Base-by-base conservation (phyloP, 2,113 vertebrate species). In the Hemichromis elongatus region DNA sequence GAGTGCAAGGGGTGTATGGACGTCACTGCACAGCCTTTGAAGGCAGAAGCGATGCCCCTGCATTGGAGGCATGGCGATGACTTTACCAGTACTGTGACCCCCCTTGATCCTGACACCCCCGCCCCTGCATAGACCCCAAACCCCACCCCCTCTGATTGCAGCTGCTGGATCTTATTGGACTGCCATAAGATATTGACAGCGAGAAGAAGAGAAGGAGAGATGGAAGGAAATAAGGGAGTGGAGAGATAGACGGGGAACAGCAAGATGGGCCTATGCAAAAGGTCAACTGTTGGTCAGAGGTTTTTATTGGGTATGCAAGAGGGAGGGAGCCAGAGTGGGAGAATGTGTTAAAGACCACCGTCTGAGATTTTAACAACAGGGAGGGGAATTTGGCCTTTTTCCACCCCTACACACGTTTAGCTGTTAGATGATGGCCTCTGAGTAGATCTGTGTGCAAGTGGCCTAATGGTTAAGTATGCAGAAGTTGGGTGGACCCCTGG, bases 261-360 rank as follows among this genome's bases (percentile, higher is more conserved):
- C 37, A 10, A 81, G 81, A 87, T 77, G 82, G 89, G 82, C 86
- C 80, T 53, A 53, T n/a, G 90, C 85, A 87, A 95, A 94, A 95
- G 96, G 96, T 96, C 96, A 96, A 90, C 94, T 89, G 95, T 93
- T 96, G 96, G 96, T 96, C 96, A 97, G 95, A 93, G 92, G 90
- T 92, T 96, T 96, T 96, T 96, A 96, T 96, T 96, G 95, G 95
- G 89, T 94, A 90, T 84, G 94, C 61, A 24, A 77, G 84, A 84
- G 89, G 90, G 92, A 90, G 92, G 94, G 90, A 94, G 89, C 42
- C 53, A 80, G 90, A 89, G 89, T 91, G 90, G 93, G 94, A 92
- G 92, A 94, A 93, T 90, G 93, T 82, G 89, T 94, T 95, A 92
- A 94, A 93, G 95, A 96, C 95, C 95, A 96, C 95, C 96, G 94